Base-by-base conservation (phyloP, 2,888 invertebrate species). In the Nematopogon swammerdamellus region DNA sequence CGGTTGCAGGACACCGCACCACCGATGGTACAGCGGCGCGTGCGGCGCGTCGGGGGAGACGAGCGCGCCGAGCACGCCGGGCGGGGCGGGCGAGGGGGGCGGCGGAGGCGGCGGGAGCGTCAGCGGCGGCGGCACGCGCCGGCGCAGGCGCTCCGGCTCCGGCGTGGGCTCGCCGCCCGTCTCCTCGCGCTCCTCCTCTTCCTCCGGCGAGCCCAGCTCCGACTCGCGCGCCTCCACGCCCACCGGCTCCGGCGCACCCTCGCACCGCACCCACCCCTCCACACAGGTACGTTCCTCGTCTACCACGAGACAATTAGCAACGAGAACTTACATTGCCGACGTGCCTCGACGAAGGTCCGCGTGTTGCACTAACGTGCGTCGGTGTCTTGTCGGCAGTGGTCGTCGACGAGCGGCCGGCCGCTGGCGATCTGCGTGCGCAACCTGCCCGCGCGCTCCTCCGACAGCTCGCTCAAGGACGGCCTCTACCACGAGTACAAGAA, bases 401-500 rank as follows among this genome's bases (percentile, higher is more conserved):
- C 81, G 51, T 85, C 89, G 58, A 89, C 89, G 61, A 73, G 67
- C 59, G 77, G 79, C 55, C 83, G 92, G 64, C 92, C 93, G 52
- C 75, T 93, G 62, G 94, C 93, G 56, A 93, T 95, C 67, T 93
- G 94, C 79, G 94, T 95, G 59, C 85, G 91, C 64, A 95, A 95
- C 79, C 82, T 95, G 63, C 95, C 95, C 56, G 86, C 90, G 55
- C 84, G 95, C 61, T 95, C 94, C 61, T 87, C 89, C 68, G 97
- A 97, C 74, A 94, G 95, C 60, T 96, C 95, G 63, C 82, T 97
- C 60, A 95, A 97, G 80, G 97, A 97, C 80, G 97, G 97, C 58
- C 86, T 97, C 59, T 97, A 95, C 81, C 97, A 97, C 81, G 97
- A 97, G 80, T 97, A 97, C 84, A 97, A 97, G 82, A 97, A 97